Base-by-base conservation (phyloP, 2,888 invertebrate species). In the Leptinotarsa peninsularis region DNA sequence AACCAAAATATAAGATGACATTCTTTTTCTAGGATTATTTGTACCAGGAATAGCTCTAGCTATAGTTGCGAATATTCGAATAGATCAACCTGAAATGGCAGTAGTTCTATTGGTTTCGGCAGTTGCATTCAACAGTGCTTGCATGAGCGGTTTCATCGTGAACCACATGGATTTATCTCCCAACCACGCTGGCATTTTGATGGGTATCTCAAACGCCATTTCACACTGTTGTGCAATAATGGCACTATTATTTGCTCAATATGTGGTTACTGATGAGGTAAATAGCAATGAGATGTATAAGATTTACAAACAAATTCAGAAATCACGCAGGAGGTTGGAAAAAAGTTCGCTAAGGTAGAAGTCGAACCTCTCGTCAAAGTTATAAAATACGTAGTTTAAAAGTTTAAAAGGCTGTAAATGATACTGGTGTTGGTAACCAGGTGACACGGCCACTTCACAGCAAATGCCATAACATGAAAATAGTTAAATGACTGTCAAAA, bases 101-200 rank as follows among this genome's bases (percentile, higher is more conserved):
- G 63, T 63, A 10, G 63, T 63, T 13, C 63, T 63, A 10, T n/a
- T 63, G 33, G 63, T 63, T 10, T 63, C 63, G 14, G 63, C 63
- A 17, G 63, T 63, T 10, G 63, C 63, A 2, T 63, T 63, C 63
- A 63, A 63, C n/a, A 63, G 63, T n/a, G 63, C 63, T 17, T 63
- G 63, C n/a, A 63, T 63, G 63, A 63, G 63, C n/a, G 63, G 63
- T 27, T 63, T 63, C 13, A 63, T 63, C 14, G 63, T 63, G 18
- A 63, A 63, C 43, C 63, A 63, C 63, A 63, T 63, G 63, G 63
- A 63, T 43, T 33, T 63, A 17, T 27, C 63, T 17, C 63, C 63
- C 63, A 63, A 63, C 63, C 43, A 63, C 14, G 63, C 63, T n/a
- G 63, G 63, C 17, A 63, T 63, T 63, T 2, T 63, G 13, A 63